These are phyloP conservation scores for Delphinapterus leucas DNA, from an alignment of 2,113 vertebrate genomes.

Conservation along the genomic window DNA sequence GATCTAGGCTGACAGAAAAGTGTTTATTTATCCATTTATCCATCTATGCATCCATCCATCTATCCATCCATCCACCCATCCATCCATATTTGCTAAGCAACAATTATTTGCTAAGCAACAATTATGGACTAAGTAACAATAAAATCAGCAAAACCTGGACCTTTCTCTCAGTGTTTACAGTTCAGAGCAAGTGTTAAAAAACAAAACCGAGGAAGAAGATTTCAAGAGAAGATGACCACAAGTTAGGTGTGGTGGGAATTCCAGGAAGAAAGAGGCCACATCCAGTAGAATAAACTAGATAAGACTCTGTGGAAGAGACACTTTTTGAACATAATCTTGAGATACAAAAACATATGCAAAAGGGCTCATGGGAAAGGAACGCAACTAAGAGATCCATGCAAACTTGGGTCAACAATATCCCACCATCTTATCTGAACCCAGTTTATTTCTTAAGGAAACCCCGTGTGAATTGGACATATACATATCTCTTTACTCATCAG, in stretches of 20 bases:
- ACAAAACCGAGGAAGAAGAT: not conserved
- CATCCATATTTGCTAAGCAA: not conserved
- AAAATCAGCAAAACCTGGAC: not conserved
- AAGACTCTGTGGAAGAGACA: not conserved
- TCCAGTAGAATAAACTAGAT: not conserved
- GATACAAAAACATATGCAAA: not conserved
- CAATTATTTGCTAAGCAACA: not conserved
- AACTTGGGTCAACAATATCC: not conserved
- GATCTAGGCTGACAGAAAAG: not conserved
- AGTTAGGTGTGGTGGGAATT: not conserved
- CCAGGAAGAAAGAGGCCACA: not conserved
- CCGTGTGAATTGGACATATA: rapidly evolving
- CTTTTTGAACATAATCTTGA: not conserved
- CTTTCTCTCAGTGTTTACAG: not conserved
- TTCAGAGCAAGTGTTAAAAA: not conserved
- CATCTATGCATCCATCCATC: not conserved
- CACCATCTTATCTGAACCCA: not conserved
- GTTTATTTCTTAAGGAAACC: conserved; percentile 57
- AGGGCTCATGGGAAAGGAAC: not conserved
- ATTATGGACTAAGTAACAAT: not conserved
- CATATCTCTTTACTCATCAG: conserved; percentile 44
- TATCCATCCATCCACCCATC: not conserved
- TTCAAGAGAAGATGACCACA: not conserved
- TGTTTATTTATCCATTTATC: not conserved
- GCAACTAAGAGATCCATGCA: too few species aligned